These are phyloP conservation scores for Ranitomeya variabilis DNA, from an alignment of 2,113 vertebrate genomes.

Conservation along the genomic window DNA sequence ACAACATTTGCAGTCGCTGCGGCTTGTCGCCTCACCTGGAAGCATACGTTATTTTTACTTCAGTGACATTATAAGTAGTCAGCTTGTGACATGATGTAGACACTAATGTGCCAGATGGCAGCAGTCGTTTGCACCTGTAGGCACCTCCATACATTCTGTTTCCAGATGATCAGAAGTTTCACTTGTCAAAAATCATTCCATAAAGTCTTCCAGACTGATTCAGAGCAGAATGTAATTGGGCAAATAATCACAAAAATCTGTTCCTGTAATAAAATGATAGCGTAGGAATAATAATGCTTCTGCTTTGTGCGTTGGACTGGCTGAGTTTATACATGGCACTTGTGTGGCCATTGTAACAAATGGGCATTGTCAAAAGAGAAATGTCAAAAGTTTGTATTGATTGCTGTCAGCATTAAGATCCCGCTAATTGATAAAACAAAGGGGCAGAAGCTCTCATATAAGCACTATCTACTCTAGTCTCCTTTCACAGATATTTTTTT, in stretches of 20 bases:
- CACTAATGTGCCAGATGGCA: constrained; percentile 42
- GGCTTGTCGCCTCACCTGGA: not conserved
- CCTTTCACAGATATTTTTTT: too few species aligned
- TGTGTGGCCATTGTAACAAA: not conserved
- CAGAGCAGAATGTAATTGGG: constrained; percentile 22
- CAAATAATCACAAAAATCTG: constrained; percentile 10
- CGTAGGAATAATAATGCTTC: not conserved
- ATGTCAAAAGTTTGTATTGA: too few species aligned
- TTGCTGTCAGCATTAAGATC: too few species aligned
- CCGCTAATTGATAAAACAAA: too few species aligned
- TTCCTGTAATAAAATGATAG: not conserved
- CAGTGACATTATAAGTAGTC: not conserved
- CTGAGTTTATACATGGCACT: not conserved
- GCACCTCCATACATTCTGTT: not conserved
- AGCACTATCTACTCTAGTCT: too few species aligned
- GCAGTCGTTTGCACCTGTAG: not conserved
- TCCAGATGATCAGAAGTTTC: constrained; percentile 12
- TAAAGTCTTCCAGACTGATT: not conserved
- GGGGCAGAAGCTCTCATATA: too few species aligned
- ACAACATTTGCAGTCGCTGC: not conserved
- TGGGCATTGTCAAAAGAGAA: not conserved
- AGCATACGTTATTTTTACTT: not conserved
- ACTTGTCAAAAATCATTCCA: constrained; percentile 35
- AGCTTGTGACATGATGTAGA: constrained; percentile 2
- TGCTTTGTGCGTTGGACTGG: not conserved